phyloP scores from a whole-genome alignment of 2,888 invertebrate genomes.

The Drosophila subquinaria region DNA sequence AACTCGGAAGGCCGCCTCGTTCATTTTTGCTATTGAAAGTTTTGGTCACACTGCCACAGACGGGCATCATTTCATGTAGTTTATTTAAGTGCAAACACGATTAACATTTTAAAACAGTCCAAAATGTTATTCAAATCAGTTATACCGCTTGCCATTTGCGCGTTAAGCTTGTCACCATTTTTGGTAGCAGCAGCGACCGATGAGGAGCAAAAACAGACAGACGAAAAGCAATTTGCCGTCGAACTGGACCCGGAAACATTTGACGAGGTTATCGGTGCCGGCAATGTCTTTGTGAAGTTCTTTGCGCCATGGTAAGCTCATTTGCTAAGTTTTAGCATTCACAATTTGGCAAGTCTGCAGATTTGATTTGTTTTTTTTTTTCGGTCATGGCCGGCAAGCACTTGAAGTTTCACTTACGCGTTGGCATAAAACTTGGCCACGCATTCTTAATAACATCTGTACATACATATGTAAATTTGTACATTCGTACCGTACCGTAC shows the following conservation, averaged over 20 bases:
- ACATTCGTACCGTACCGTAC: background rate
- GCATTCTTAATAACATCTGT: conserved; percentile 49
- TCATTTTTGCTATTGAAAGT: background rate
- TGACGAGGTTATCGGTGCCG: conserved; percentile 87
- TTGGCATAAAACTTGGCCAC: conserved; percentile 30
- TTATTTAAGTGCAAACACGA: conserved; percentile 34
- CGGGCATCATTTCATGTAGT: conserved; percentile 12
- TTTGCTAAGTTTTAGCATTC: background rate
- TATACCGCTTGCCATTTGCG: conserved; percentile 57
- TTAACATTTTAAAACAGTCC: conserved; percentile 8
- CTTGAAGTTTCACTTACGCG: background rate
- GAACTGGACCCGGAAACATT: conserved; percentile 88
- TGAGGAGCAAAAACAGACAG: conserved; percentile 45
- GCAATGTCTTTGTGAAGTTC: conserved; percentile 92
- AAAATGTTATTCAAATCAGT: conserved; percentile 63
- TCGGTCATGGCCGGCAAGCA: conserved; percentile 8
- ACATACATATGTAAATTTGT: conserved; percentile 28
- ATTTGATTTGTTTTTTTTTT: background rate
- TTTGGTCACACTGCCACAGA: conserved; percentile 40
- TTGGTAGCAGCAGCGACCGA: conserved; percentile 33
- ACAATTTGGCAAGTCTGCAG: conserved; percentile 8
- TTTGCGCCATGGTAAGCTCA: conserved; percentile 91
- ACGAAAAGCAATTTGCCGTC: conserved; percentile 80
- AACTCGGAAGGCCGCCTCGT: background rate
- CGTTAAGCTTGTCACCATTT: conserved; percentile 41